Conservation (phyloP, 1,140 invertebrate genomes). For the Drosophila pruinosa region DNA sequence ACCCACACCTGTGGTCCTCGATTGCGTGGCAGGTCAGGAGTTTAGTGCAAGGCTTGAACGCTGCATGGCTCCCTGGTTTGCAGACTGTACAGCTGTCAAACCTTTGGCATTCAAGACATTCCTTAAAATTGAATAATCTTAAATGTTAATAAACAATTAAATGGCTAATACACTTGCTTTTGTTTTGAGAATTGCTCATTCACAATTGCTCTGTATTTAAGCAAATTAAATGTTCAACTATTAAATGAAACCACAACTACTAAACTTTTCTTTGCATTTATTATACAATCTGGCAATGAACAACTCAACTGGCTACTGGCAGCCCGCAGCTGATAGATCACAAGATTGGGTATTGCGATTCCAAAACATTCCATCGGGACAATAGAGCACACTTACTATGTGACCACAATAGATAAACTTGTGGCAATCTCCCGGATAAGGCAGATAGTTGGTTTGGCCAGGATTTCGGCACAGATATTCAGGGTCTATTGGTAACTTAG, state of each 20-base stretch:
- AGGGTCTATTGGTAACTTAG: constrained; percentile 26
- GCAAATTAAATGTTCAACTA: no score
- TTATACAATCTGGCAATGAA: background rate
- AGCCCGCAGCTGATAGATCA: constrained; percentile 3
- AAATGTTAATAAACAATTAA: no score
- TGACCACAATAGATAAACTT: constrained; percentile 69
- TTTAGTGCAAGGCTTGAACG: constrained; percentile 55
- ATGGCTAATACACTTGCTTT: no score
- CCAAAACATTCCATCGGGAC: constrained; percentile 49
- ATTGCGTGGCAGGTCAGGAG: constrained; percentile 53
- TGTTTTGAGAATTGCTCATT: no score
- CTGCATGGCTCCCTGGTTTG: constrained; percentile 55
- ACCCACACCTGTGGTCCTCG: constrained; percentile 27
- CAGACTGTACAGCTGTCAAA: constrained; percentile 41
- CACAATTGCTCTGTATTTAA: no score
- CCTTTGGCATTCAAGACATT: no score
- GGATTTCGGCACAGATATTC: constrained; percentile 9
- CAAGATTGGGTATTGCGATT: constrained; percentile 23
- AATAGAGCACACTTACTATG: constrained; percentile 35
- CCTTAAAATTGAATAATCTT: no score
- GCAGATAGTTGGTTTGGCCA: constrained; percentile 30
- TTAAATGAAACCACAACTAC: background rate
- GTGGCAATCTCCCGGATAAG: constrained; percentile 63
- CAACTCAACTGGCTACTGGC: background rate
- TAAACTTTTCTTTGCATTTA: constrained; percentile 18